Conservation (phyloP, 2,113 vertebrate genomes). For the Ancistrus triradiatus region DNA sequence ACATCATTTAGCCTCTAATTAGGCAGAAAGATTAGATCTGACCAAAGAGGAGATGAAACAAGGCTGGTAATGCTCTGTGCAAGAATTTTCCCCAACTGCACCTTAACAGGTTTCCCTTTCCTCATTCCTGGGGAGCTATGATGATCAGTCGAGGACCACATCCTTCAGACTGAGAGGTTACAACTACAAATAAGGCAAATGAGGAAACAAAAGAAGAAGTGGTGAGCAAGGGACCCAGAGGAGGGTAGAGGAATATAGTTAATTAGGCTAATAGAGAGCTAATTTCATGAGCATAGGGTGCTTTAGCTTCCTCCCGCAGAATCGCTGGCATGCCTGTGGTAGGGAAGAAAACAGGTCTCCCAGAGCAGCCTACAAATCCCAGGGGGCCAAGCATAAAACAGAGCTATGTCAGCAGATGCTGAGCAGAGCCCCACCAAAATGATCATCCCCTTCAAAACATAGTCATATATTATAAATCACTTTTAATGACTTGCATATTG, state of each 20-base stretch:
- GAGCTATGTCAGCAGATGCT: background rate
- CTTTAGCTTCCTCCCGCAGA: slow-evolving; percentile 4
- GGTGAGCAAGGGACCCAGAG: background rate
- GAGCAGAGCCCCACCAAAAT: no score
- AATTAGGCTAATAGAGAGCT: slow-evolving; percentile 24
- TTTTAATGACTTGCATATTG: no score
- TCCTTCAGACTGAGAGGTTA: no score
- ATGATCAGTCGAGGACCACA: no score
- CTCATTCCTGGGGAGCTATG: background rate
- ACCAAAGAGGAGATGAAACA: slow-evolving; percentile 39
- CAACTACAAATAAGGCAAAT: background rate
- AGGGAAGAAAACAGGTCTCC: slow-evolving; percentile 5
- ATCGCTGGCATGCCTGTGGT: slow-evolving; percentile 11
- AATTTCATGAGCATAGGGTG: background rate
- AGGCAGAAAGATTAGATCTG: slow-evolving; percentile 37
- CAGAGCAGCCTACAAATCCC: slow-evolving; percentile 18
- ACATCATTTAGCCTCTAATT: slow-evolving; percentile 45
- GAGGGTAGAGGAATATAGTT: background rate
- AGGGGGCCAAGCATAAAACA: background rate
- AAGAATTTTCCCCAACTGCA: slow-evolving; percentile 5
- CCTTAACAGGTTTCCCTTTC: slow-evolving; percentile 9
- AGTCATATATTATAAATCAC: no score
- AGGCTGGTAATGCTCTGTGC: slow-evolving; percentile 36
- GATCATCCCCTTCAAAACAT: no score
- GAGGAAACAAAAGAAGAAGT: background rate